These are phyloP conservation scores for Amblyteles armatorius DNA, from an alignment of 2,888 invertebrate genomes.

Conservation along the genomic window DNA sequence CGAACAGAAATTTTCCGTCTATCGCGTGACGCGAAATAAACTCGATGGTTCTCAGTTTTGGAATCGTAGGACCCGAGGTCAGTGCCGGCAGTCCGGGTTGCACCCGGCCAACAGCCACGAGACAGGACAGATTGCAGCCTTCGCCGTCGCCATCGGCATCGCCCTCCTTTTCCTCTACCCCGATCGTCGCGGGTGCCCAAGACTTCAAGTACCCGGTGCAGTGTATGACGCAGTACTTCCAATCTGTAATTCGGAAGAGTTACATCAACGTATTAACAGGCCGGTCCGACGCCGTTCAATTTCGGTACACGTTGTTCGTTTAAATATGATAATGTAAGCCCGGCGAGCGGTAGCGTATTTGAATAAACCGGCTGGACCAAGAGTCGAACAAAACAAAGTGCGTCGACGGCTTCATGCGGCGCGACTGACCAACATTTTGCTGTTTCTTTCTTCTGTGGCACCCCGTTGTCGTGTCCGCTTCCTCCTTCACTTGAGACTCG, in stretches of 20 bases:
- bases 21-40: slow-evolving; percentile 94
- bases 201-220: slow-evolving; percentile 97
- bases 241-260: slow-evolving; percentile 85
- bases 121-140: slow-evolving; percentile 91
- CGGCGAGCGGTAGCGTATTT: background rate
- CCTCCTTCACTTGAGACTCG: slow-evolving; percentile 89
- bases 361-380: background rate
- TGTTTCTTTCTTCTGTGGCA: slow-evolving; percentile 89
- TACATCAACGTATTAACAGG: background rate
- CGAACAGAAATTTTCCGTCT: slow-evolving; percentile 96
- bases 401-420: background rate
- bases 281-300: background rate
- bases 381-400: background rate
- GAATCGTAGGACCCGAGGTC: slow-evolving; percentile 77
- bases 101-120: slow-evolving; percentile 94
- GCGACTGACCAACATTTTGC: slow-evolving; percentile 85
- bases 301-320: background rate
- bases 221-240: slow-evolving; percentile 95
- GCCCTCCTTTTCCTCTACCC: slow-evolving; percentile 88
- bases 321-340: slow-evolving; percentile 1
- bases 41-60: slow-evolving; percentile 88
- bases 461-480: slow-evolving; percentile 88
- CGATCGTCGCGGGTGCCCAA: slow-evolving; percentile 93
- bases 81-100: slow-evolving; percentile 85
- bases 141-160: slow-evolving; percentile 88